phyloP scores from a whole-genome alignment of 1,140 invertebrate species.

The Meteorus sp. region DNA sequence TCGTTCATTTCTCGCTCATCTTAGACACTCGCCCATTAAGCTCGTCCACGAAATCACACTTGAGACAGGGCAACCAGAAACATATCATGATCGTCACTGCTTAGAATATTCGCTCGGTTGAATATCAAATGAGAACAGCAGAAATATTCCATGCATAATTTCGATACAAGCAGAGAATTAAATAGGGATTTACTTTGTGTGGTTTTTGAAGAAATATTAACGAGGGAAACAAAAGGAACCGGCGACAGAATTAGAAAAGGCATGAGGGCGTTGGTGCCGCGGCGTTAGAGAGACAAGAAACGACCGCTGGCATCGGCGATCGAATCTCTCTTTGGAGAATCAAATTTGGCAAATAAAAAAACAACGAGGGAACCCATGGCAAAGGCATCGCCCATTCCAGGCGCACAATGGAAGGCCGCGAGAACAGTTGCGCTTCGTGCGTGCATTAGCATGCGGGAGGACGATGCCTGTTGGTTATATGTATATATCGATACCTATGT shows the following conservation, averaged over 20 bases:
- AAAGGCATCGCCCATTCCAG: background rate
- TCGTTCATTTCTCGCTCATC: background rate
- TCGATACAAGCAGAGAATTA: too few relatives aligned
- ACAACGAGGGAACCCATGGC: conserved; percentile 14
- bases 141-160: too few relatives aligned
- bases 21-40: conserved; percentile 1
- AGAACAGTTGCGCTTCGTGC: conserved; percentile 52
- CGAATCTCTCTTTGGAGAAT: conserved; percentile 51
- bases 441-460: conserved; percentile 52
- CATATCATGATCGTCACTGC: too few relatives aligned
- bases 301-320: too few relatives aligned
- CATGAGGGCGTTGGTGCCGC: conserved; percentile 16
- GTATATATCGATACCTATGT: too few relatives aligned
- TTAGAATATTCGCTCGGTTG: too few relatives aligned
- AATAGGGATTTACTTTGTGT: too few relatives aligned
- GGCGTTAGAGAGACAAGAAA: conserved; percentile 38
- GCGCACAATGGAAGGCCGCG: conserved; percentile 34
- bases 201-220: too few relatives aligned
- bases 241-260: conserved; percentile 18
- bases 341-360: conserved; percentile 52
- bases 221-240: too few relatives aligned
- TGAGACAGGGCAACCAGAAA: too few relatives aligned
- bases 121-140: too few relatives aligned
- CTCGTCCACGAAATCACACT: background rate
- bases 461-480: conserved; percentile 27